These are phyloP conservation scores for Dexiosoma caninum DNA, from an alignment of 2,888 invertebrate genomes.

Conservation along the genomic window DNA sequence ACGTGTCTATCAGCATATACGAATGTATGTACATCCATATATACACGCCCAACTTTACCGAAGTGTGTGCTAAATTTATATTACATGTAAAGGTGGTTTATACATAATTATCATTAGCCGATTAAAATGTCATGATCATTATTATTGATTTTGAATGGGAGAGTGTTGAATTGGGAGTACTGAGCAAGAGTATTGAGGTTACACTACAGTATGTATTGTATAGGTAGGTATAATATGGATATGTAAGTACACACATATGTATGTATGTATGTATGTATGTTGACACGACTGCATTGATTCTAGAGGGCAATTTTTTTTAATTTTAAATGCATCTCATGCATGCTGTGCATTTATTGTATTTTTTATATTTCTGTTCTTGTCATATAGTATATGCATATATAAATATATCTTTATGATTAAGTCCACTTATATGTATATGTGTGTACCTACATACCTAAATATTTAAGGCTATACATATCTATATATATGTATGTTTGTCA, in stretches of 20 bases:
- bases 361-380: background rate
- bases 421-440: background rate
- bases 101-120: conserved; percentile 15
- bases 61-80: background rate
- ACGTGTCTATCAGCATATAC: background rate
- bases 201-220: too few relatives aligned
- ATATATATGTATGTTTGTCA: background rate
- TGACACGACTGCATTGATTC: conserved; percentile 13
- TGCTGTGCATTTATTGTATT: background rate
- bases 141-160: conserved; percentile 13
- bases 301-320: conserved; percentile 32
- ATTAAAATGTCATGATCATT: conserved; percentile 18
- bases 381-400: too few relatives aligned
- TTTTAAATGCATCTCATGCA: background rate
- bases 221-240: too few relatives aligned
- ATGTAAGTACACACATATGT: too few relatives aligned
- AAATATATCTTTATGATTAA: background rate
- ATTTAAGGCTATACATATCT: background rate
- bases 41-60: too few relatives aligned
- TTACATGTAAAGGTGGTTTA: conserved; percentile 14
- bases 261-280: background rate
- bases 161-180: background rate
- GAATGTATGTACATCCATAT: background rate
- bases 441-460: background rate
- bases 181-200: background rate